These are phyloP conservation scores for Phoenicopterus ruber DNA, from an alignment of 2,113 vertebrate genomes.

Conservation along the genomic window DNA sequence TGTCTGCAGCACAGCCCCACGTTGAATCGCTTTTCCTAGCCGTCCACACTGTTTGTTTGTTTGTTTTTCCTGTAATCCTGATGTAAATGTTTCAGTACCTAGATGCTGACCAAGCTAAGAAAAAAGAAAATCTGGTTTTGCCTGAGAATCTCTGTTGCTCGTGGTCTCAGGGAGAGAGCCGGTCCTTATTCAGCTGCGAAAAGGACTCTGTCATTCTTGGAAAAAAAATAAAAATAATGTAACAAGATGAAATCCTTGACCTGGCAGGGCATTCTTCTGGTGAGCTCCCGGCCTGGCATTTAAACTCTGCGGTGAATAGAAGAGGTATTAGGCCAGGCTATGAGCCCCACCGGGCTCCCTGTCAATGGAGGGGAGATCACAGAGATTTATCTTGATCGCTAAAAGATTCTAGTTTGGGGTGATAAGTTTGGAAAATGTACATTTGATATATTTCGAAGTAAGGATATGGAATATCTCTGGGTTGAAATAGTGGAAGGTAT, in stretches of 20 bases:
- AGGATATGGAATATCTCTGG: not conserved
- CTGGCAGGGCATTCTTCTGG: not conserved
- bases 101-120: not conserved
- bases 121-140: not conserved
- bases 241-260: not conserved
- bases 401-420: not conserved
- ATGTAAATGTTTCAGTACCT: not conserved
- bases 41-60: not conserved
- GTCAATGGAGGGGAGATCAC: fast-evolving
- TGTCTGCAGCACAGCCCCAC: not conserved
- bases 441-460: not conserved
- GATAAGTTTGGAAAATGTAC: not conserved
- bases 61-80: not conserved
- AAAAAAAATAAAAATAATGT: not conserved
- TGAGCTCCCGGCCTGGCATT: not conserved
- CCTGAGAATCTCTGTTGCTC: not conserved
- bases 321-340: not conserved
- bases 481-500: not conserved
- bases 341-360: not conserved
- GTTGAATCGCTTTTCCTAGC: not conserved
- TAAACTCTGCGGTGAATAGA: not conserved
- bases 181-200: not conserved
- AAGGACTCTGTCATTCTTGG: not conserved
- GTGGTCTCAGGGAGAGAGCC: not conserved
- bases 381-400: not conserved